phyloP scores from a whole-genome alignment of 2,888 invertebrate species.

The Parnassius mnemosyne region DNA sequence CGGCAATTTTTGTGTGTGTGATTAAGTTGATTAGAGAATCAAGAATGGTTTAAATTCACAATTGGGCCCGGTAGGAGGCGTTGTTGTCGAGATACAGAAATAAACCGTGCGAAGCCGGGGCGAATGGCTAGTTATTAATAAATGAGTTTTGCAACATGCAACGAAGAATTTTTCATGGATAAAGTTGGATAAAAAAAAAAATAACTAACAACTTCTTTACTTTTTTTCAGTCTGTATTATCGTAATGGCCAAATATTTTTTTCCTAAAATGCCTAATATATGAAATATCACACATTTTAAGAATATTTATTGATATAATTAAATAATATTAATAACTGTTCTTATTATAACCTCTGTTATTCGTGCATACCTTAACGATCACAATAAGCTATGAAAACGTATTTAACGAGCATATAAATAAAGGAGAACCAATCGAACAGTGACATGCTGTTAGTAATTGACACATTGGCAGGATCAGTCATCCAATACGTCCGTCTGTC shows the following conservation, averaged over 20 bases:
- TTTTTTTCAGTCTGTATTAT: neutral
- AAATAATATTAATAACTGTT: neutral
- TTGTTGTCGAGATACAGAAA: no score
- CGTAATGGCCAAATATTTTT: neutral
- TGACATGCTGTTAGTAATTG: conserved; percentile 28
- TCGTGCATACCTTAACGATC: neutral
- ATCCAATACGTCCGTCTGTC: conserved; percentile 26
- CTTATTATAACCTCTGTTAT: conserved; percentile 16
- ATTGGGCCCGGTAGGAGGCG: no score
- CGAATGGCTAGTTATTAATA: no score
- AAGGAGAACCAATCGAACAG: conserved; percentile 22
- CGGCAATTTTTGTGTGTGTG: no score
- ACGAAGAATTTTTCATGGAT: no score
- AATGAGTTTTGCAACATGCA: no score
- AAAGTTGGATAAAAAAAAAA: neutral
- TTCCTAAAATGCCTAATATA: neutral
- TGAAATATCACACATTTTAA: neutral
- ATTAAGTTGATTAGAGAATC: no score
- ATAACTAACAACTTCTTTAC: neutral
- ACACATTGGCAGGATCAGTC: conserved; percentile 23
- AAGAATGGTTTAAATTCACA: no score
- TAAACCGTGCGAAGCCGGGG: no score
- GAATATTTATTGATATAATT: neutral
- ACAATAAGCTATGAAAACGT: conserved; percentile 28
- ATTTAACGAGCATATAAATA: conserved; percentile 25